Evolutionary conservation across 1,140 invertebrate species (phyloP).

Genomic region (Zophobas atratus): DNA sequence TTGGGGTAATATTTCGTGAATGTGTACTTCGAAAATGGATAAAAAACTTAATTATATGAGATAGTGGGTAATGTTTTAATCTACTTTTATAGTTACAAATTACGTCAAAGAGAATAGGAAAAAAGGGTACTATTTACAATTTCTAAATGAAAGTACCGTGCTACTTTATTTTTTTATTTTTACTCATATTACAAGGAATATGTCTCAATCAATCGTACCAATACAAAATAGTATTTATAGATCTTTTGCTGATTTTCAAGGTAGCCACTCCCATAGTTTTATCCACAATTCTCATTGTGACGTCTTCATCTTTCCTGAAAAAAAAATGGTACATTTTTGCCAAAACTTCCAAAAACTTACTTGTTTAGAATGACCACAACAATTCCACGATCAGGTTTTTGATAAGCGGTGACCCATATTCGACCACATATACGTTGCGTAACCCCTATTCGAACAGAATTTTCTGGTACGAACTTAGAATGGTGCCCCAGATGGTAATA

Average conservation of each 20-base stretch:
- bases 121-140: background rate
- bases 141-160: background rate
- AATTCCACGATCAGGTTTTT: conserved; percentile 70
- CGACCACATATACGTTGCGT: background rate
- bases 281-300: conserved; percentile 34
- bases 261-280: conserved; percentile 28
- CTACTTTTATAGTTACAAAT: too few species aligned
- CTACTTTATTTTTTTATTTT: too few species aligned
- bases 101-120: too few species aligned
- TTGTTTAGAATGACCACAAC: conserved; percentile 64
- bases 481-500: conserved; percentile 81
- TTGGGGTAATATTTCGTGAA: too few species aligned
- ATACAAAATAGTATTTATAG: conserved; percentile 52
- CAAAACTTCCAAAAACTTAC: background rate
- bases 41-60: too few species aligned
- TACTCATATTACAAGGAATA: conserved; percentile 11
- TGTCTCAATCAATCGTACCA: conserved; percentile 20
- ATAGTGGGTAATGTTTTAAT: background rate
- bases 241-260: conserved; percentile 36
- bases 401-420: conserved; percentile 68
- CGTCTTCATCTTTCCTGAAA: conserved; percentile 14
- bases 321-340: background rate
- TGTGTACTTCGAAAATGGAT: too few species aligned
- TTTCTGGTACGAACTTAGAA: conserved; percentile 73
- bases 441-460: conserved; percentile 67